phyloP scores from a whole-genome alignment of 2,888 invertebrate genomes.

The Opisthograptis luteolata region DNA sequence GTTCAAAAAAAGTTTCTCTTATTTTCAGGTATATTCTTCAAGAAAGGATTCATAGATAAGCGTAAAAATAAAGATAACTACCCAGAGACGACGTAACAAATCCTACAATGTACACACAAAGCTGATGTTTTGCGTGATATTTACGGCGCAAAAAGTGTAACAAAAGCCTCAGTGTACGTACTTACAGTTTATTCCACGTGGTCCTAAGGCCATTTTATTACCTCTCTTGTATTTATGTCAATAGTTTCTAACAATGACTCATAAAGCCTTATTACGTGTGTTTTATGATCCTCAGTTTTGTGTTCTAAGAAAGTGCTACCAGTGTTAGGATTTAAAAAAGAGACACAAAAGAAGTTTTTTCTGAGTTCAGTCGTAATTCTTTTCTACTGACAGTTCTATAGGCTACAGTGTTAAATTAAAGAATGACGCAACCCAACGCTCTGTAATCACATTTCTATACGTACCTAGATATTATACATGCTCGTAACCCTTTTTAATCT shows the following conservation, averaged over 20 bases:
- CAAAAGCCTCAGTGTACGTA: slow-evolving; percentile 47
- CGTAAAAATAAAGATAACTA: slow-evolving; percentile 2
- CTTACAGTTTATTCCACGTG: slow-evolving; percentile 52
- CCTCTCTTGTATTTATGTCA: slow-evolving; percentile 59
- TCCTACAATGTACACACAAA: slow-evolving; percentile 12
- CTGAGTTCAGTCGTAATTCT: slow-evolving; percentile 27
- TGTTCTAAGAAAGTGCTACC: slow-evolving; percentile 51
- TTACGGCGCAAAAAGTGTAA: slow-evolving; percentile 51
- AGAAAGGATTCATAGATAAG: neutral
- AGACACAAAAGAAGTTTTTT: slow-evolving; percentile 30
- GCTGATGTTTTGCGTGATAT: slow-evolving; percentile 39
- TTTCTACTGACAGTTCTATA: slow-evolving; percentile 18
- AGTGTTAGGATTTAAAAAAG: slow-evolving; percentile 34
- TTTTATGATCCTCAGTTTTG: slow-evolving; percentile 50
- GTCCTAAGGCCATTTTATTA: slow-evolving; percentile 55
- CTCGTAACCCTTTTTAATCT: no score
- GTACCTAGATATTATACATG: no score
- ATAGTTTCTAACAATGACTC: slow-evolving; percentile 63
- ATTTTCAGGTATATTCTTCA: no score
- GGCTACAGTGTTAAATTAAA: neutral
- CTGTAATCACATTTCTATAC: no score
- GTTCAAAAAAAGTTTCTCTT: no score
- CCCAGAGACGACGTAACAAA: slow-evolving; percentile 17
- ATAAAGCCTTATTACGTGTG: slow-evolving; percentile 54
- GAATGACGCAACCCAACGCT: neutral